Base-by-base conservation (phyloP, 2,113 vertebrate genomes). In the Clarias gariepinus region DNA sequence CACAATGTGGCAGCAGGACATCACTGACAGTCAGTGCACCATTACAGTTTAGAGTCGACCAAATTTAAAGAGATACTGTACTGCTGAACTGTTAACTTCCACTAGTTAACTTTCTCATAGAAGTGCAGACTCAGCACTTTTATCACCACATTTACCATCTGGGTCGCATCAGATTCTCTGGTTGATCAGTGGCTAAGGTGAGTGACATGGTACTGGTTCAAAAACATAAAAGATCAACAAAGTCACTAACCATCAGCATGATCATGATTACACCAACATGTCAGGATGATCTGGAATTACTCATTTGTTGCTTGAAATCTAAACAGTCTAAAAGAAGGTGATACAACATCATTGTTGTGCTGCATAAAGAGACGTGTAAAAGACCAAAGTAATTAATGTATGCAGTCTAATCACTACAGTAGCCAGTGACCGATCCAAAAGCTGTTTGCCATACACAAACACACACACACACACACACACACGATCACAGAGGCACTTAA, bases 401-500 rank as follows among this genome's bases (percentile, higher is more conserved):
- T 52, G 19, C 28, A 81, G 61, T 74, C 61, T 30, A 82, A 33
- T 60, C 28, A 63, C 18, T 41, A 89, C 71, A 83, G 71, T 61
- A 85, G 88, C 61, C 77, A 87, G 82, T 81, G 82, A 82, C 41
- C 11, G 78, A 85, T 58, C 77, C 82, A 68, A n/a, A 52, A 84
- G 81, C 88, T 79, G 52, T 82, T 79, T 82, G 53, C 61, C 33
- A 47, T 36, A 89, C 68, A 85, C 33, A 77, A n/a, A n/a, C n/a
- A n/a, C n/a, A n/a, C n/a, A n/a, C n/a, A n/a, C 23, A 77, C 11
- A 52, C 73, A 28, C n/a, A n/a, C n/a, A 57, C 76, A 57, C 53
- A 87, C 58, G 28, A 83, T 73, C 89, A 92, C 90, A 90, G 88
- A 92, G 91, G 89, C 90, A 90, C 90, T 92, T 92, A 58, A 89